Conservation (phyloP, 1,140 invertebrate genomes). For the Cydia amplana region DNA sequence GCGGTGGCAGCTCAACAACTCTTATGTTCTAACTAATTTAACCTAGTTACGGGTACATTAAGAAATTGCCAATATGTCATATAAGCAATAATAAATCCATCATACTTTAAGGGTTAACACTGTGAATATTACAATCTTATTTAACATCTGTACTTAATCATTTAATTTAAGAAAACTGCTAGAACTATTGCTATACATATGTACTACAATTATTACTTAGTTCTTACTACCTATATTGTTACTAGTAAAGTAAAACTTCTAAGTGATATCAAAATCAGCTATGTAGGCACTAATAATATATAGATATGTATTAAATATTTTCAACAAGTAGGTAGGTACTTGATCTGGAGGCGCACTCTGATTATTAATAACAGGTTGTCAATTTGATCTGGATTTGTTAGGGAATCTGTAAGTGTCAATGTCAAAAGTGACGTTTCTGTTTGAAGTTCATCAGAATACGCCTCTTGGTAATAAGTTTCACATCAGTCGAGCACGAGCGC, state of each 20-base stretch:
- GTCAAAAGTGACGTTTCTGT: too few species aligned
- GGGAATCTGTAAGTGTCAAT: too few species aligned
- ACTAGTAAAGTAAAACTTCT: neutral
- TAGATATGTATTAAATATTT: neutral
- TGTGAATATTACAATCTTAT: constrained; percentile 35
- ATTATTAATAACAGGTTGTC: too few species aligned
- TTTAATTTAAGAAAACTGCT: constrained; percentile 7
- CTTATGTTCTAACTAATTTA: constrained; percentile 61
- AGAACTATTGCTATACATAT: neutral
- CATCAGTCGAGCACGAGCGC: too few species aligned
- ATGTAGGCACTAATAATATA: neutral
- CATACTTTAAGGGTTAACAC: constrained; percentile 48
- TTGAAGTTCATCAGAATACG: too few species aligned
- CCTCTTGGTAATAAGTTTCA: too few species aligned
- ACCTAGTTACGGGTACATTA: constrained; percentile 54
- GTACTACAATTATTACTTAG: neutral
- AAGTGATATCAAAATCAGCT: neutral
- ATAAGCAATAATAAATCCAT: constrained; percentile 69
- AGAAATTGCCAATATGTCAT: constrained; percentile 68
- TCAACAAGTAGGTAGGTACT: neutral
- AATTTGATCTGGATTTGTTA: too few species aligned
- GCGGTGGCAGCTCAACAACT: constrained; percentile 55
- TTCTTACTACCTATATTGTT: neutral
- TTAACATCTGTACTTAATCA: constrained; percentile 27
- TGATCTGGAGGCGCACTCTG: neutral